Conservation (phyloP, 2,888 invertebrate species). For the Byasa hedistus region DNA sequence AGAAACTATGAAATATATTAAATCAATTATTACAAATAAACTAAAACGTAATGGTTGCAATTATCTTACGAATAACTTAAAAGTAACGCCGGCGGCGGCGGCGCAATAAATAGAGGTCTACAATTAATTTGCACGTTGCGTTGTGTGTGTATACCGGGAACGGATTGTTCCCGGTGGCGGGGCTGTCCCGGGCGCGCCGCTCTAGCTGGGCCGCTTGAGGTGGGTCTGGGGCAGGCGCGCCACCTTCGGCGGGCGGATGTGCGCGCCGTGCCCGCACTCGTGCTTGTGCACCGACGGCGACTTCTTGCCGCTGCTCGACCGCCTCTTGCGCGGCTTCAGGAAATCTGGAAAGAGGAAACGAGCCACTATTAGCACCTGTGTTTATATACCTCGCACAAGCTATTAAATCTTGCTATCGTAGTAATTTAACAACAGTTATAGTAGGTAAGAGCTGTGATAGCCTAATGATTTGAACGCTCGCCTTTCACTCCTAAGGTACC, state of each 20-base stretch:
- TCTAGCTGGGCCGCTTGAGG: constrained; percentile 72
- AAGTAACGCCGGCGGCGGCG: constrained; percentile 57
- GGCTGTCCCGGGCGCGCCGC: constrained; percentile 35
- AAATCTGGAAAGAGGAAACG: constrained; percentile 79
- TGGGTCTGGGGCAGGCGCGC: constrained; percentile 66
- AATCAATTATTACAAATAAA: constrained; percentile 46
- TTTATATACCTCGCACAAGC: no score
- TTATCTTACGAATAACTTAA: constrained; percentile 77
- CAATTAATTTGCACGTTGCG: constrained; percentile 66
- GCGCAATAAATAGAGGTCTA: constrained; percentile 72
- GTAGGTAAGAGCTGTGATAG: no score
- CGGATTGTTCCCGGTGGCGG: constrained; percentile 34
- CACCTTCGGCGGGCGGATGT: constrained; percentile 74
- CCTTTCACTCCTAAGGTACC: no score
- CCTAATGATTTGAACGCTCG: no score
- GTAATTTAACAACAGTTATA: no score
- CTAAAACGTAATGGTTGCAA: constrained; percentile 62
- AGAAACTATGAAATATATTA: constrained; percentile 59
- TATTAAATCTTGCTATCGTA: no score
- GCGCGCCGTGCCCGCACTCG: constrained; percentile 70
- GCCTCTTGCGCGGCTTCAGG: constrained; percentile 83
- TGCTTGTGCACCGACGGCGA: constrained; percentile 72
- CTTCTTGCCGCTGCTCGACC: constrained; percentile 73
- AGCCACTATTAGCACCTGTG: no score
- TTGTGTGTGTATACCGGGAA: constrained; percentile 33